Conservation (phyloP, 2,113 vertebrate genomes). For the Corythornis madagascariensis region DNA sequence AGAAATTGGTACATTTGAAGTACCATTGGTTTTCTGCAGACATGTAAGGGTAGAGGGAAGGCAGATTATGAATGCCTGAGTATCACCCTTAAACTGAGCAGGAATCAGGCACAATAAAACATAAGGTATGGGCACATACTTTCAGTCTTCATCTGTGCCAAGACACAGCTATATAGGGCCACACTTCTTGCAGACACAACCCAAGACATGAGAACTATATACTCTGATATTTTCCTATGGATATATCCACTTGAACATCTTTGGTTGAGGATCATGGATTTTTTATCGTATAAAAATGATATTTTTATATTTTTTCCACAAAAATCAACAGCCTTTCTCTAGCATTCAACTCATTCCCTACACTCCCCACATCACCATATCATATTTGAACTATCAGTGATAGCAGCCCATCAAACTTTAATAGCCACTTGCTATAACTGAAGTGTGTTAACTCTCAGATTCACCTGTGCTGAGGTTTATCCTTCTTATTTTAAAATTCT, state of each 20-base stretch:
- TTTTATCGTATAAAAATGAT: neutral
- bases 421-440: constrained; percentile 15
- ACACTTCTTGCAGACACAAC: neutral
- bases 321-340: constrained; percentile 23
- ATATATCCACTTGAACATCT: neutral
- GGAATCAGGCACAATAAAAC: neutral
- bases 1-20: rapidly evolving
- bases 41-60: neutral
- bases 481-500: constrained; percentile 49
- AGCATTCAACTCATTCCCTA: neutral
- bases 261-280: neutral
- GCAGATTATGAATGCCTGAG: neutral
- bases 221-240: neutral
- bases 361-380: neutral
- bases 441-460: constrained; percentile 17
- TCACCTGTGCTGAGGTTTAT: constrained; percentile 16
- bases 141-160: neutral
- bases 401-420: constrained; percentile 41
- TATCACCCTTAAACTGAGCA: neutral
- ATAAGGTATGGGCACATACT: neutral
- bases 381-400: constrained; percentile 34
- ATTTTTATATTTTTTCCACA: neutral
- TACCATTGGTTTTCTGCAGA: neutral
- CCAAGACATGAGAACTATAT: neutral
- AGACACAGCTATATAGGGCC: neutral